Evolutionary conservation across 2,888 invertebrate species (phyloP), one percentile per base, ranked within the genome.

Genomic region (Blastobasis lacticolella): DNA sequence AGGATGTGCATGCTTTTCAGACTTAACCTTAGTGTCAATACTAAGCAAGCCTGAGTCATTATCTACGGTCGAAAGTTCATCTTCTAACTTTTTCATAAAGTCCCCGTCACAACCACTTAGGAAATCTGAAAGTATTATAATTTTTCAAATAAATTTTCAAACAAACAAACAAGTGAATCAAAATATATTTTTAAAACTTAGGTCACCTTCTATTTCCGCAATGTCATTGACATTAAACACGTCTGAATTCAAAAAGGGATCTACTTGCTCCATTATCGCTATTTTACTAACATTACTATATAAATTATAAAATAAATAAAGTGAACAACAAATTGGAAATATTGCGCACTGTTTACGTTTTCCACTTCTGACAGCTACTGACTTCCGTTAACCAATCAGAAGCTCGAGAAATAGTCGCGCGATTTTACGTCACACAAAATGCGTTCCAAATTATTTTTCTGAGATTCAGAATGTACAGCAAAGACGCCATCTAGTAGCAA

Each of bases 221-320:
- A 93, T 88, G 68, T 93, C 93, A 57, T 90, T 90, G 40, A 92
- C 84, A 75, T 91, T 92, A 70, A 93, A 93, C 50, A 90, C 90
- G 64, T 91, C 91, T 59, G 79, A 73, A 63, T 75, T 84, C 58
- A 84, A 70, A 59, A 87, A 79, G 46, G 76, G 64, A 62, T 86
- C 86, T 45, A 80, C 78, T 49, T 73, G 71, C 23, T 86, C 85
- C 85, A 86, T 86, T 23, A 50, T 57, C 69, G 46, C 7, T 37
- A 50, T 44, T 43, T 10, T 54, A 52, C 7, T 6, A 37, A 46
- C 42, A 44, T 44, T 9, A 10, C 42, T 48, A 51, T 54, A 10
- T 46, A 10, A 40, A 46, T 46, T 52, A 50, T 52, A 50, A 37
- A 49, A 6, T 51, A 49, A 37, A 50, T 41, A 38, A 51, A 50